These are phyloP conservation scores for Bombyx mandarina DNA, from an alignment of 1,140 invertebrate genomes.

Conservation along the genomic window DNA sequence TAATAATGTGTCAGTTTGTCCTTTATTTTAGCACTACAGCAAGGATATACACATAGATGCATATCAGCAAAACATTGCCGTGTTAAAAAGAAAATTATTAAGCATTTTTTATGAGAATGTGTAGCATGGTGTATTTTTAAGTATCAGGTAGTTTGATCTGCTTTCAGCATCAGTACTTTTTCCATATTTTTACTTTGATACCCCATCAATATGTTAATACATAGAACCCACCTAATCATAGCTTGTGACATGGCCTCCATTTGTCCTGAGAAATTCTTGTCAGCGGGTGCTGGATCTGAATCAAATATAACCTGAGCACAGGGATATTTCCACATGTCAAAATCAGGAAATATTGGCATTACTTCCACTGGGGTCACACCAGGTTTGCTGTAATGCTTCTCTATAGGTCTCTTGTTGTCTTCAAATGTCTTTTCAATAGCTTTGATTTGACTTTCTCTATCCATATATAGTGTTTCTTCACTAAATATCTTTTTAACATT, in stretches of 20 bases:
- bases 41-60: too few relatives aligned
- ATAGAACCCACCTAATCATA: conserved; percentile 85
- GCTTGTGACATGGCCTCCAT: conserved; percentile 98
- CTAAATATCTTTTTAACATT: conserved; percentile 96
- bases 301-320: conserved; percentile 99
- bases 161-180: too few relatives aligned
- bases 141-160: too few relatives aligned
- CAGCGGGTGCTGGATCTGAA: conserved; percentile 91
- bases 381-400: conserved; percentile 95
- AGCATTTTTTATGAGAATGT: too few relatives aligned
- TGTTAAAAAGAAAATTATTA: too few relatives aligned
- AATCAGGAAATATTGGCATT: conserved; percentile 93
- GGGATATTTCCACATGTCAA: conserved; percentile 96
- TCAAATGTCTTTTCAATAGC: conserved; percentile 99
- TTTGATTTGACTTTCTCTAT: conserved; percentile 96
- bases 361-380: conserved; percentile 92
- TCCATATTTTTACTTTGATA: too few relatives aligned
- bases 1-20: too few relatives aligned
- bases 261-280: conserved; percentile 86
- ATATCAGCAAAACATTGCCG: too few relatives aligned
- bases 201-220: background rate
- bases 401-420: conserved; percentile 88
- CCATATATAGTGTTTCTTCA: conserved; percentile 96
- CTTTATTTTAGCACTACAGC: too few relatives aligned
- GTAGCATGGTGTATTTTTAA: too few relatives aligned